These are phyloP conservation scores for Lepidotrigona ventralis DNA, from an alignment of 1,140 invertebrate genomes.

Conservation along the genomic window DNA sequence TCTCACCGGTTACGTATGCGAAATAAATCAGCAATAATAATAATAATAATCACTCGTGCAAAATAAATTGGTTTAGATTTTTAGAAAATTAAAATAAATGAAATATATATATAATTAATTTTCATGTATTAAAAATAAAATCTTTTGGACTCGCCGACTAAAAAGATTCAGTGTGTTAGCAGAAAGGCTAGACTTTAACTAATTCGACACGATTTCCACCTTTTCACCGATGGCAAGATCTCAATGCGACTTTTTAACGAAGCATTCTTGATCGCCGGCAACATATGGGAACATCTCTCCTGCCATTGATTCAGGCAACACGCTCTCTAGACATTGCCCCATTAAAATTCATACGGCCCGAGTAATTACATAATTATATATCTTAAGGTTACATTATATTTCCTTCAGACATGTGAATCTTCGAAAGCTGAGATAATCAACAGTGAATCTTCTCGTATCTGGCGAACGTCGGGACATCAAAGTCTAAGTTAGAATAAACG, in stretches of 20 bases:
- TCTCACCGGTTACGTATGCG: too few species aligned
- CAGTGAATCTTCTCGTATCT: slow-evolving; percentile 6
- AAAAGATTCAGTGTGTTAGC: slow-evolving; percentile 2
- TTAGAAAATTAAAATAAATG: too few species aligned
- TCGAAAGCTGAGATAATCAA: slow-evolving; percentile 26
- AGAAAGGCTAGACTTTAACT: not conserved
- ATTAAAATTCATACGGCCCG: slow-evolving; percentile 34
- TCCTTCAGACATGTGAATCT: slow-evolving; percentile 33
- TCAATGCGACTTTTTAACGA: slow-evolving; percentile 31
- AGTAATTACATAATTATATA: slow-evolving; percentile 38
- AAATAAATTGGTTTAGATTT: too few species aligned
- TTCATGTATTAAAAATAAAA: too few species aligned
- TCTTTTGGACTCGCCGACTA: too few species aligned
- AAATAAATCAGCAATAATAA: too few species aligned
- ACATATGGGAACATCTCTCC: slow-evolving; percentile 21
- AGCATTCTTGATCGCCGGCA: slow-evolving; percentile 18
- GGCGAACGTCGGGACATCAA: not conserved
- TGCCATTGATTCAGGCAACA: slow-evolving; percentile 16
- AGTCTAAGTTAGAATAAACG: not conserved
- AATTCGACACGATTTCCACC: slow-evolving; percentile 28
- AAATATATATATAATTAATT: too few species aligned
- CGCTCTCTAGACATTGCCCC: slow-evolving; percentile 15
- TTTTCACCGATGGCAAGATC: not conserved
- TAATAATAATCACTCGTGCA: too few species aligned
- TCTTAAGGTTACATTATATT: slow-evolving; percentile 39